Evolutionary conservation across 2,797 vertebrate species (phyloP).

Genomic region (Falco naumanni): DNA sequence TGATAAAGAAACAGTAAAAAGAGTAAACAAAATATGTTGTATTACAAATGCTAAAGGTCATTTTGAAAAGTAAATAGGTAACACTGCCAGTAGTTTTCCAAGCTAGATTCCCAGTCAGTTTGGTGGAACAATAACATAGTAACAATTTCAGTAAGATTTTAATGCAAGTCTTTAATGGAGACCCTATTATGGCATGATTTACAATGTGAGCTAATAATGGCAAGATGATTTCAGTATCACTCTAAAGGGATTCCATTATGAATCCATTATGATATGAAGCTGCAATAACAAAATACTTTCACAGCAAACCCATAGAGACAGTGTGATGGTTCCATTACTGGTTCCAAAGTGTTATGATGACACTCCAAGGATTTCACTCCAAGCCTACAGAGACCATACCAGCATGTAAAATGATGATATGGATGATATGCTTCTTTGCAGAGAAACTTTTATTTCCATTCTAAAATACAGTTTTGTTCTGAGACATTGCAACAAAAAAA

Average conservation of each 20-base stretch:
- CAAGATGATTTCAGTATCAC: slow-evolving; percentile 45
- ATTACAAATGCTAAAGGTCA: not conserved
- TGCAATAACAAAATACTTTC: slow-evolving; percentile 45
- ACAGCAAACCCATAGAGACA: slow-evolving; percentile 20
- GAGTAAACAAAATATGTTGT: not conserved
- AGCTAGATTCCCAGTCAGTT: not conserved
- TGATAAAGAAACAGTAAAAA: not conserved
- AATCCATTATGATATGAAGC: slow-evolving; percentile 57
- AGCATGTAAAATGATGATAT: not conserved
- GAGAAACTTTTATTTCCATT: not conserved
- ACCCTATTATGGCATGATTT: slow-evolving; percentile 45
- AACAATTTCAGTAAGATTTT: slow-evolving; percentile 26
- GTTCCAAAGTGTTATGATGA: slow-evolving; percentile 4
- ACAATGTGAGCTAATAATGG: not conserved
- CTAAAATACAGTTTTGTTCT: not conserved
- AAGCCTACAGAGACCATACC: not conserved
- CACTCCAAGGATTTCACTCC: slow-evolving; percentile 25
- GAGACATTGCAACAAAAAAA: not conserved
- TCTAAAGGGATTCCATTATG: slow-evolving; percentile 56
- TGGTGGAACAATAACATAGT: not conserved
- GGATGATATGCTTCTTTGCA: not conserved
- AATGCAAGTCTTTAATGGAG: slow-evolving; percentile 43
- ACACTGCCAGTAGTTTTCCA: not conserved
- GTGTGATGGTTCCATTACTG: slow-evolving; percentile 38
- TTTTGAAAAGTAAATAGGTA: slow-evolving; percentile 3